Base-by-base conservation (phyloP, 2,888 invertebrate species). In the Oxystoma pomonae region DNA sequence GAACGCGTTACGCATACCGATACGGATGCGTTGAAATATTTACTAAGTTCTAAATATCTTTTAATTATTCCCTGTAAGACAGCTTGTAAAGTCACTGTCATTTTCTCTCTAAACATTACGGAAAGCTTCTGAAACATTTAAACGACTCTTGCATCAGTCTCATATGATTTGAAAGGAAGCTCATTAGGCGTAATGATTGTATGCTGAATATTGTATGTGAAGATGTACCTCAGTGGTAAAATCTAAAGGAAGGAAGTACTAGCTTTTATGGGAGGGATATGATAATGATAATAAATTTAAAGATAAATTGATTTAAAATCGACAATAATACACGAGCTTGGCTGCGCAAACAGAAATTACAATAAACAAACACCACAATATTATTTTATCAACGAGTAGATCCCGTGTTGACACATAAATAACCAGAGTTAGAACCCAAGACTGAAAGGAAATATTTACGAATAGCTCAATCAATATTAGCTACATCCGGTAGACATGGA, bases 101-200 rank as follows among this genome's bases (percentile, higher is more conserved):
- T n/a, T n/a, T n/a, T n/a, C n/a, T n/a, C n/a, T n/a, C n/a, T n/a
- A n/a, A n/a, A n/a, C n/a, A n/a, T n/a, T n/a, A n/a, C n/a, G n/a
- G n/a, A n/a, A n/a, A 61, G 61, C 61, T 61, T 62, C 64, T 72
- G 64, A 55, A 72, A 71, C 69, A 69, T 72, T 72, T 68, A 72
- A 62, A 60, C 64, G 64, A 65, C 69, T 71, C 74, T 74, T 75
- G 73, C 74, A 75, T 73, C 72, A 69, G 71, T 67, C 68, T 67
- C 66, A 71, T 72, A 75, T 76, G n/a, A n/a, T n/a, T 73, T 78
- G 74, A 78, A 78, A 77, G 75, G 75, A 71, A 72, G 71, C 76
- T 77, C 78, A 77, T 77, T 77, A 77, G 73, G 76, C 70, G 70
- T 63, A 64, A 67, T 70, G 69, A 71, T 71, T 71, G 70, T 71